Percentiles rank a stretch among this genome's conserved stretches.
Conservation (phyloP, 2,888 invertebrate species). For the Xanthia icteritia region DNA sequence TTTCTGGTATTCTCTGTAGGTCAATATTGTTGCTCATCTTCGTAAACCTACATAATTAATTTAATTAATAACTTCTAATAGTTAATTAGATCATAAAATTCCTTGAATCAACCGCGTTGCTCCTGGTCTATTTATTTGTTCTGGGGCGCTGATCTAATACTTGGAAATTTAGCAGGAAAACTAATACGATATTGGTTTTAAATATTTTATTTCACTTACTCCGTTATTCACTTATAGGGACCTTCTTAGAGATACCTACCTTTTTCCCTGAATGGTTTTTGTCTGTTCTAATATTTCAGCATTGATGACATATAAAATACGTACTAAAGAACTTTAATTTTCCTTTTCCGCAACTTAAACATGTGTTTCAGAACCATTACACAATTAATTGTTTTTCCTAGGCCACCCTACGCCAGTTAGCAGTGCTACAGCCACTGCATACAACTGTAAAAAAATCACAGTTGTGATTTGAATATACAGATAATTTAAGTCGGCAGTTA, state of each 20-base stretch:
- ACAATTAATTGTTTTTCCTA: not conserved
- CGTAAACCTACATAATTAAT: not conserved
- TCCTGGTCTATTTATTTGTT: not conserved
- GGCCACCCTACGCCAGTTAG: not conserved
- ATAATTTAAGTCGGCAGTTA: not conserved
- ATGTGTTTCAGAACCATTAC: slow-evolving; percentile 3
- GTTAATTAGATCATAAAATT: slow-evolving; percentile 1
- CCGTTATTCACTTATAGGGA: not conserved
- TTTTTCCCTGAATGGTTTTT: not conserved
- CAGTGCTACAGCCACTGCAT: not conserved
- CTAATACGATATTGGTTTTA: slow-evolving; percentile 8
- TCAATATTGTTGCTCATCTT: not conserved
- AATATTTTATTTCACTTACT: slow-evolving; percentile 15
- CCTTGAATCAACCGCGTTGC: slow-evolving; percentile 15
- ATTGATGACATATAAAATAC: not conserved
- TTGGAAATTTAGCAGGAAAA: slow-evolving; percentile 16
- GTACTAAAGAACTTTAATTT: not conserved
- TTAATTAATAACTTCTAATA: not conserved
- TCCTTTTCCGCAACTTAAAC: not conserved
- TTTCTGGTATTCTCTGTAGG: not conserved
- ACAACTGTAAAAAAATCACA: not conserved
- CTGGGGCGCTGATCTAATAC: slow-evolving; percentile 9
- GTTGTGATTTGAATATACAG: not conserved
- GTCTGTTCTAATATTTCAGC: not conserved
- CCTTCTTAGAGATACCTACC: not conserved